phyloP scores from a whole-genome alignment of 1,140 invertebrate species.

The Aphis craccivora region DNA sequence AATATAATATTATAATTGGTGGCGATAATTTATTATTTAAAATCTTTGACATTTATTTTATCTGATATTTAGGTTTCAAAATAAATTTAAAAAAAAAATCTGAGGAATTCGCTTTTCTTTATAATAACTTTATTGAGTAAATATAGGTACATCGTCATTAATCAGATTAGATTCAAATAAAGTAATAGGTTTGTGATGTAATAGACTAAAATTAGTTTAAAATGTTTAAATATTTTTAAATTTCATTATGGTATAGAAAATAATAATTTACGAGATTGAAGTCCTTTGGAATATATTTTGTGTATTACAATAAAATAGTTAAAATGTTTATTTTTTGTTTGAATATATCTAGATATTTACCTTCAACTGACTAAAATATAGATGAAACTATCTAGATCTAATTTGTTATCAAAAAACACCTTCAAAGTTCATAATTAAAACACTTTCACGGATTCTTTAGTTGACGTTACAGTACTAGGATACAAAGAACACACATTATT shows the following conservation, averaged over 20 bases:
- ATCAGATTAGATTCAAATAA: background rate
- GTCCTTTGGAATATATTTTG: background rate
- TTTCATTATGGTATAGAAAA: no score
- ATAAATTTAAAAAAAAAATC: background rate
- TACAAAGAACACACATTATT: no score
- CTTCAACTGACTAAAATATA: background rate
- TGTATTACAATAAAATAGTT: background rate
- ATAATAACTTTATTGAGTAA: background rate
- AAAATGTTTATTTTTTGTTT: background rate
- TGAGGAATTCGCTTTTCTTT: background rate
- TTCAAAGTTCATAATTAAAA: background rate
- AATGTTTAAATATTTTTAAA: no score
- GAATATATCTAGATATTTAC: background rate
- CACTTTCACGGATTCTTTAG: background rate
- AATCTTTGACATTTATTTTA: background rate
- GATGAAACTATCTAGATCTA: background rate
- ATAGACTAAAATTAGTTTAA: background rate
- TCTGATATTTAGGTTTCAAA: background rate
- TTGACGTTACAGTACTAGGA: no score
- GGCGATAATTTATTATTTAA: background rate
- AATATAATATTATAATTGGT: background rate
- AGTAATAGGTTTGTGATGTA: background rate
- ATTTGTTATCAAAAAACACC: background rate
- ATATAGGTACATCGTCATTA: background rate
- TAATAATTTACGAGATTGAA: background rate